Evolutionary conservation across 2,797 vertebrate species (phyloP), one percentile per base, ranked within the genome.

Genomic region (Eremophila alpestris): DNA sequence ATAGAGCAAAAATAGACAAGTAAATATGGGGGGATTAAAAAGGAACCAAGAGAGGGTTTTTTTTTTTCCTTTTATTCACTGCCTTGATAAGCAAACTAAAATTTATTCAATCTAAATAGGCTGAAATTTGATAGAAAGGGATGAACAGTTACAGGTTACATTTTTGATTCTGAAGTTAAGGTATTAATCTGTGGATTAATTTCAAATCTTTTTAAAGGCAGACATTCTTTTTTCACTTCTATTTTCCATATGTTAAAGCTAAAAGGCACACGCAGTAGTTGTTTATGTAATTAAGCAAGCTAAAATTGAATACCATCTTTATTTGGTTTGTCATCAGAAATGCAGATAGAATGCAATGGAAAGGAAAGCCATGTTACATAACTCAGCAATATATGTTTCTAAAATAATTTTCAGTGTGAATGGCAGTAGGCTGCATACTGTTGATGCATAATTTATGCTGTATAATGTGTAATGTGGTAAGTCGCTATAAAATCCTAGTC

Each of bases 271-370:
- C 23, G 9, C 4, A 56, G 26, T 70, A 74, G 52, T 49, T 94
- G 74, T 94, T 94, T 92, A 92, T 3, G 3, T 32, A 92, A 67
- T 63, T 83, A 96, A 36, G 59, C 48, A 91, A 93, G 59, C 22
- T 80, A 91, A 82, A 95, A 95, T n/a, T 49, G 27, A 94, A 82
- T 52, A 58, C 4, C 4, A 52, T 96, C 84, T 96, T 95, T 94
- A 92, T 94, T 94, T 93, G 49, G 32, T 43, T 96, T 97, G 89
- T 83, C 89, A 97, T 40, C 74, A 87, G 84, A 94, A 93, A 96
- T 36, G 52, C 34, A 79, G 40, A 94, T 17, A 90, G 95, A 86
- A 84, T 67, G 38, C 78, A 96, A 95, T 79, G 74, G 83, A 94
- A 92, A 97, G 90, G 69, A 92, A 87, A 55, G 21, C 30, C 64